A percentile compares a stretch with the other conserved stretches of the same genome.
phyloP scores from a whole-genome alignment of 2,888 invertebrate species.

The Orchesella flavescens region DNA sequence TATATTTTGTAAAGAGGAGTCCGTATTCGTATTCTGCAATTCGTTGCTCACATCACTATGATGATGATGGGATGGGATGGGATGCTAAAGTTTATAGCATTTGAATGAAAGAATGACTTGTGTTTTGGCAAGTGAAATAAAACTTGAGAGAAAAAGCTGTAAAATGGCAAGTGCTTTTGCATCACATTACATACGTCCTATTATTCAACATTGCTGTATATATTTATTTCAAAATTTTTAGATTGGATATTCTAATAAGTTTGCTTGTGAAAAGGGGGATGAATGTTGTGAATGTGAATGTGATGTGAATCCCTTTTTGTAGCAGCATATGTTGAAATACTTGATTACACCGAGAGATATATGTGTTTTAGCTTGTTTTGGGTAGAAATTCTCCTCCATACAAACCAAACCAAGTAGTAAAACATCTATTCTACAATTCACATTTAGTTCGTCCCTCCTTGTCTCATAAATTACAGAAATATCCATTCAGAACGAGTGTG shows the following conservation, averaged over 20 bases:
- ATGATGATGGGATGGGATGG: slow-evolving; percentile 26
- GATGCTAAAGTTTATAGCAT: slow-evolving; percentile 39
- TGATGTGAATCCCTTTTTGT: background rate
- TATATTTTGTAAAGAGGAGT: slow-evolving; percentile 13
- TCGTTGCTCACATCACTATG: too few relatives aligned
- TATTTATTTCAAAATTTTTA: background rate
- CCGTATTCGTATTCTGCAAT: too few relatives aligned
- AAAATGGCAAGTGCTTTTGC: slow-evolving; percentile 20
- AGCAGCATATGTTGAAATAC: slow-evolving; percentile 27
- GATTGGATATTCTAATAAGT: slow-evolving; percentile 9
- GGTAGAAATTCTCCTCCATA: background rate
- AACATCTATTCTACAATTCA: slow-evolving; percentile 34
- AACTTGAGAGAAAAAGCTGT: background rate
- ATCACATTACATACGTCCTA: background rate
- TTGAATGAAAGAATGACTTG: slow-evolving; percentile 31
- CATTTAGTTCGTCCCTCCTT: slow-evolving; percentile 50
- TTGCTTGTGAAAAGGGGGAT: slow-evolving; percentile 2
- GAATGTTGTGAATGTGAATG: too few relatives aligned
- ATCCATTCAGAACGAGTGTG: slow-evolving; percentile 1
- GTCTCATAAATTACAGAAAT: slow-evolving; percentile 55
- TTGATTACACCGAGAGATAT: slow-evolving; percentile 36
- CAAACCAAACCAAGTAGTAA: too few relatives aligned
- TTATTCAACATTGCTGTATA: too few relatives aligned
- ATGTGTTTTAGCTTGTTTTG: slow-evolving; percentile 22
- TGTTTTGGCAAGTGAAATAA: slow-evolving; percentile 37